Conservation (phyloP, 1,140 invertebrate species). For the Bombus waltoni region DNA sequence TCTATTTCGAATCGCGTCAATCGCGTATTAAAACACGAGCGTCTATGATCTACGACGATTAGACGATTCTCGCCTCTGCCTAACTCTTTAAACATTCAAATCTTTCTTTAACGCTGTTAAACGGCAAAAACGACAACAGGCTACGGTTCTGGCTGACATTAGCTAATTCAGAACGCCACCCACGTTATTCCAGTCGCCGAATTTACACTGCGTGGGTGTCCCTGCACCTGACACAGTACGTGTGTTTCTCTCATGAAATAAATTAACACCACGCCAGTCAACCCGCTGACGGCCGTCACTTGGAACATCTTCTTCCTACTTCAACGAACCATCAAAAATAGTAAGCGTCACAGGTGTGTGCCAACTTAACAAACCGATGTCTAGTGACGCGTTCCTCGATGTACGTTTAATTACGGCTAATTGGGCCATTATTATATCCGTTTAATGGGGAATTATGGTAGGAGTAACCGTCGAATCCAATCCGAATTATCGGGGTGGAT, state of each 20-base stretch:
- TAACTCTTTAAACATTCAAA: too few relatives aligned
- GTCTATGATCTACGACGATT: too few relatives aligned
- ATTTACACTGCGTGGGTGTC: constrained; percentile 61
- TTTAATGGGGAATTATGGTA: constrained; percentile 27
- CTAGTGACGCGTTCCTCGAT: neutral
- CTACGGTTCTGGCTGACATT: constrained; percentile 21
- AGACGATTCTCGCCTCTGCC: too few relatives aligned
- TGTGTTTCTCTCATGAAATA: constrained; percentile 8
- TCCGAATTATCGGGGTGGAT: constrained; percentile 47
- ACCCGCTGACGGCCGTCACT: constrained; percentile 7
- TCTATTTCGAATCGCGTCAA: neutral
- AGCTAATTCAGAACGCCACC: constrained; percentile 63
- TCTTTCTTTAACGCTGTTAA: too few relatives aligned
- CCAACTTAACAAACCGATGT: constrained; percentile 8
- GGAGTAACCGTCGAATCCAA: constrained; percentile 24
- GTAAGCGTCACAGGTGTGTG: neutral
- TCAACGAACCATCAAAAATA: neutral
- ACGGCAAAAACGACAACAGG: too few relatives aligned
- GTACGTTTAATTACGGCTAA: constrained; percentile 9
- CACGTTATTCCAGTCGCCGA: constrained; percentile 58
- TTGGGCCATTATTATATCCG: constrained; percentile 30
- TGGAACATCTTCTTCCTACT: neutral
- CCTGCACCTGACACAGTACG: constrained; percentile 48
- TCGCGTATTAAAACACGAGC: too few relatives aligned
- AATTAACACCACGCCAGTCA: constrained; percentile 16